Conservation (phyloP, 1,140 invertebrate species). For the Sinella curviseta region DNA sequence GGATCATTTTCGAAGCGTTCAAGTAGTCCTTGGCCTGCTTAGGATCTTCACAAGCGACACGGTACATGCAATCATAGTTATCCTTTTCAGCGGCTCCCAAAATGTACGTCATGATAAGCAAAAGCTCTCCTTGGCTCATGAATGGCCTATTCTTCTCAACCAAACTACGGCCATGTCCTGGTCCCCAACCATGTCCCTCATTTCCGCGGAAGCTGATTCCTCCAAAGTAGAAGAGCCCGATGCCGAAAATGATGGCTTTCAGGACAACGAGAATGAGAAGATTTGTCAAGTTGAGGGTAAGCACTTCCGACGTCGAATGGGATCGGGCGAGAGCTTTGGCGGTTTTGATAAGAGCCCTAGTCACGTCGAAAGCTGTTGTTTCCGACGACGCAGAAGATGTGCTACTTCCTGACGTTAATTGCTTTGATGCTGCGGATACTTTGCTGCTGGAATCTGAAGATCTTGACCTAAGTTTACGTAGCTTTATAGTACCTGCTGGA, state of each 20-base stretch:
- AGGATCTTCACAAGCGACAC: conserved; percentile 72
- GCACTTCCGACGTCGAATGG: conserved; percentile 61
- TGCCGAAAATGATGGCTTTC: conserved; percentile 77
- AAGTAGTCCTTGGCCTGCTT: conserved; percentile 70
- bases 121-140: conserved; percentile 66
- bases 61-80: conserved; percentile 70
- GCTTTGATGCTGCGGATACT: background rate
- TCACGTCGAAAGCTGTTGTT: conserved; percentile 36
- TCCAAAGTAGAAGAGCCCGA: conserved; percentile 59
- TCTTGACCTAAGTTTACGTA: conserved; percentile 19
- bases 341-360: conserved; percentile 47
- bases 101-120: conserved; percentile 68
- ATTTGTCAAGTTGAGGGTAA: conserved; percentile 80
- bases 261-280: conserved; percentile 74
- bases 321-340: conserved; percentile 50
- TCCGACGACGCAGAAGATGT: background rate
- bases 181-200: conserved; percentile 20
- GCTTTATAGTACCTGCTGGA: conserved; percentile 8
- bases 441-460: background rate
- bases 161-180: conserved; percentile 24
- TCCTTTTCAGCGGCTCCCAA: conserved; percentile 65
- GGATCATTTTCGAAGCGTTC: conserved; percentile 69
- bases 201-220: conserved; percentile 49
- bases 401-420: background rate
- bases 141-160: conserved; percentile 45